Conservation (phyloP, 2,888 invertebrate genomes). For the Schizaphis graminum region DNA sequence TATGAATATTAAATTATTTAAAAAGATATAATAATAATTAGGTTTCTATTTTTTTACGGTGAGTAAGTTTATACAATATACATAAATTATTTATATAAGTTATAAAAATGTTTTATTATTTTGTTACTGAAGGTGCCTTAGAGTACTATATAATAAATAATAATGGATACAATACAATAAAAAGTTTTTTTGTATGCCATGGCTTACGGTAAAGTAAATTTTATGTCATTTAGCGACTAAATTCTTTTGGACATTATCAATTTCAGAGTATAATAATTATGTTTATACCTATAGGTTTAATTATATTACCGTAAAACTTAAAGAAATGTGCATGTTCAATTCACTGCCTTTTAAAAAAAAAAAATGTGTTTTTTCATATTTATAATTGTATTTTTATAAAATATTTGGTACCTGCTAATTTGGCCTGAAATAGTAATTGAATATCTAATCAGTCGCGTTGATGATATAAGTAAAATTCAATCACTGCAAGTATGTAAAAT, state of each 20-base stretch:
- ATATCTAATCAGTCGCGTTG: neutral
- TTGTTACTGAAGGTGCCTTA: neutral
- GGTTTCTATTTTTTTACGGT: neutral
- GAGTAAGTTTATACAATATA: neutral
- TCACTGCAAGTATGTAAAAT: neutral
- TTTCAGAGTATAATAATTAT: neutral
- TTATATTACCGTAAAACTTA: neutral
- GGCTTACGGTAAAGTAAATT: neutral
- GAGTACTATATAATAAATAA: neutral
- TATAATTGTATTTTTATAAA: neutral
- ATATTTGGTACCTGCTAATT: neutral
- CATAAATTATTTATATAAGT: neutral
- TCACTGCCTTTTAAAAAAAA: neutral
- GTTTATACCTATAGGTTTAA: neutral
- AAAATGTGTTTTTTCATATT: neutral
- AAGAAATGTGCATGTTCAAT: neutral
- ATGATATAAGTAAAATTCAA: neutral
- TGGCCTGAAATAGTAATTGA: neutral
- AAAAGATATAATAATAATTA: neutral
- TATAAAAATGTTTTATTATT: neutral
- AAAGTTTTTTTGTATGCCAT: neutral
- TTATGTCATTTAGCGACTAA: neutral
- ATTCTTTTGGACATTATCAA: neutral
- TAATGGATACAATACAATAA: neutral
- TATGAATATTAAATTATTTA: neutral